Evolutionary conservation across 2,113 vertebrate genomes (phyloP).

Genomic region (Cnemophilus loriae): DNA sequence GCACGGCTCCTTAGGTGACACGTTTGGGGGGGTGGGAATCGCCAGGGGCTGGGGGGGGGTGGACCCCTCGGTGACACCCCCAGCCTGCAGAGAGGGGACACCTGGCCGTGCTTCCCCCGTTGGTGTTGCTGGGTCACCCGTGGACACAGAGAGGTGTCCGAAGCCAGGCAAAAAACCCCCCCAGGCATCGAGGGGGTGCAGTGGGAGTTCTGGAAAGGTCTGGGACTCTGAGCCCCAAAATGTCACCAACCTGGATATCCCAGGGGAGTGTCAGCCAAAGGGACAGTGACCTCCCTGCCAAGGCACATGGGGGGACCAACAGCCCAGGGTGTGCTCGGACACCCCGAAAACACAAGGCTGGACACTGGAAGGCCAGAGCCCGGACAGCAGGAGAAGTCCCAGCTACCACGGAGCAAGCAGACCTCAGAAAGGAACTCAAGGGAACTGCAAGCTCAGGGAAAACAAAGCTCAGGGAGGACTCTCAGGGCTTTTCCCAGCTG

Average conservation of each 20-base stretch:
- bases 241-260: neutral
- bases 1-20: fast-evolving
- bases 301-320: fast-evolving
- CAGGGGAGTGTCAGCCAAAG: neutral
- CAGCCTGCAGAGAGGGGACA: neutral
- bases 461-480: neutral
- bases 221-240: neutral
- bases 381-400: neutral
- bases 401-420: fast-evolving
- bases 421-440: neutral
- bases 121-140: fast-evolving
- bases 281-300: neutral
- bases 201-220: neutral
- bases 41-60: fast-evolving
- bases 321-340: fast-evolving
- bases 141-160: neutral
- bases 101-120: fast-evolving
- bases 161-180: neutral
- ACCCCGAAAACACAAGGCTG: neutral
- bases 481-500: neutral
- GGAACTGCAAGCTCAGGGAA: neutral
- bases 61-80: neutral
- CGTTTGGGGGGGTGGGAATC: neutral
- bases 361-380: neutral
- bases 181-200: fast-evolving